Conservation (phyloP, 2,113 vertebrate genomes). For the Oceanites oceanicus region DNA sequence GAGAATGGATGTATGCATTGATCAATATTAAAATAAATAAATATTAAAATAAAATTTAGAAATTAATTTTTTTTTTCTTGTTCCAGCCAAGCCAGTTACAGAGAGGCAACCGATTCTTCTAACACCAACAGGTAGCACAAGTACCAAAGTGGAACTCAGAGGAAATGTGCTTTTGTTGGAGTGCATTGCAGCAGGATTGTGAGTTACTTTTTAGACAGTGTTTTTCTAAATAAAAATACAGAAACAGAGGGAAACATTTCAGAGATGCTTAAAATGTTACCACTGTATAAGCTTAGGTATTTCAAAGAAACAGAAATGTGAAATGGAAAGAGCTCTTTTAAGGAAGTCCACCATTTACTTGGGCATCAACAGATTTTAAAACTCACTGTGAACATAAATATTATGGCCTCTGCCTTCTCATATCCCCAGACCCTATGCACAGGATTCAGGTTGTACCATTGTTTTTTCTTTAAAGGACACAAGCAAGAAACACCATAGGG, state of each 20-base stretch:
- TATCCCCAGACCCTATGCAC: neutral
- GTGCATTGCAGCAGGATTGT: slow-evolving; percentile 96
- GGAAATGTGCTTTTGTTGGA: slow-evolving; percentile 90
- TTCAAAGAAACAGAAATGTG: neutral
- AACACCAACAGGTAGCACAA: slow-evolving; percentile 82
- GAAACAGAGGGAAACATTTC: neutral
- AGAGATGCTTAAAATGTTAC: neutral
- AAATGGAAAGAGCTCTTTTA: neutral
- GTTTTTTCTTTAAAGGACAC: neutral
- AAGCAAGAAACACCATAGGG: neutral
- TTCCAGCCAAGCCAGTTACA: slow-evolving; percentile 82
- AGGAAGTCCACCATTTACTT: neutral
- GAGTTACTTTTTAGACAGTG: slow-evolving; percentile 67
- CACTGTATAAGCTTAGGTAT: neutral
- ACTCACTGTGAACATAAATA: neutral
- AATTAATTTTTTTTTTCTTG: slow-evolving; percentile 11
- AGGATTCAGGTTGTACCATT: neutral
- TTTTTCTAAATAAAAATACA: neutral
- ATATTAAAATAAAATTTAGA: neutral
- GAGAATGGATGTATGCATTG: neutral
- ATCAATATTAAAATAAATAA: neutral
- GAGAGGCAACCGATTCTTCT: slow-evolving; percentile 88
- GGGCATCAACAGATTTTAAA: neutral
- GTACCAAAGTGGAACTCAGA: slow-evolving; percentile 87
- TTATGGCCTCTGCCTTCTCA: neutral